These are phyloP conservation scores for Cheilosia grossa DNA, from an alignment of 2,888 invertebrate genomes.

Conservation along the genomic window DNA sequence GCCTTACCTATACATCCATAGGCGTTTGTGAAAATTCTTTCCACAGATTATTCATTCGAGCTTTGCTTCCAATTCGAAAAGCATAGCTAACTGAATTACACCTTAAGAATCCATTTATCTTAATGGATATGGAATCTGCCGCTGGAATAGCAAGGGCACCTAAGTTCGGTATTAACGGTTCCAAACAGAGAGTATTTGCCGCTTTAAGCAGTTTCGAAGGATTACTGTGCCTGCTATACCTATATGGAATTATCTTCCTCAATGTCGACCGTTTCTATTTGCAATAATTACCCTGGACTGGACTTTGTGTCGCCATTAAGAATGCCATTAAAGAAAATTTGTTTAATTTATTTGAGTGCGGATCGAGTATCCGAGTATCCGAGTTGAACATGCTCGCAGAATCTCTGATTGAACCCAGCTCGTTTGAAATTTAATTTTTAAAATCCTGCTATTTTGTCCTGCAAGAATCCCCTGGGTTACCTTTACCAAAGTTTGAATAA, in stretches of 20 bases:
- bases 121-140: neutral
- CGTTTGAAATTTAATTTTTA: too few relatives aligned
- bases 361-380: too few relatives aligned
- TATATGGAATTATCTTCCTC: too few relatives aligned
- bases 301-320: neutral
- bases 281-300: neutral
- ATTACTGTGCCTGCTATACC: too few relatives aligned
- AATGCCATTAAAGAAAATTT: neutral
- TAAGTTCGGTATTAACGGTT: neutral
- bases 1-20: too few relatives aligned
- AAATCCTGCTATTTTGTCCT: neutral
- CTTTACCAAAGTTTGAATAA: too few relatives aligned
- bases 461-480: neutral
- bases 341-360: neutral
- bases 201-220: too few relatives aligned
- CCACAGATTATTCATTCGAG: neutral
- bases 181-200: too few relatives aligned
- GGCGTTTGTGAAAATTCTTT: slow-evolving; percentile 3
- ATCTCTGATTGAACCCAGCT: neutral
- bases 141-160: neutral
- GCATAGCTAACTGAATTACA: slow-evolving; percentile 7
- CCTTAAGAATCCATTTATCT: slow-evolving; percentile 6
- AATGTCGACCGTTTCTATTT: too few relatives aligned
- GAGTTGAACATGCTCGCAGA: neutral
- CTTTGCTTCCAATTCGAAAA: neutral